Evolutionary conservation across 2,797 vertebrate species (phyloP).

Genomic region (Atherinosoma microstoma): DNA sequence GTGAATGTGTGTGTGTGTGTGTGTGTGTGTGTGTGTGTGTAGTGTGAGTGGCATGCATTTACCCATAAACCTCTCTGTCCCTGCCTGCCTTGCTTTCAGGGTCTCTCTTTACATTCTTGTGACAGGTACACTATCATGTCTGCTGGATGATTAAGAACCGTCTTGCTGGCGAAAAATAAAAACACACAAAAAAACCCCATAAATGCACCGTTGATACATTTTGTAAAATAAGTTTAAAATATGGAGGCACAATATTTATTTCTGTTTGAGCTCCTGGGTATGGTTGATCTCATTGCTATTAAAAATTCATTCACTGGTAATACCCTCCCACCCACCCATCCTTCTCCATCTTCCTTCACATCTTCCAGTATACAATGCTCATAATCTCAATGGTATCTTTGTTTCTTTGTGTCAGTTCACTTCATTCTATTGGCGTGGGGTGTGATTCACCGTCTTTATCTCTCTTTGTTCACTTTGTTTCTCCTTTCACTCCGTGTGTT

Average conservation of each 20-base stretch:
- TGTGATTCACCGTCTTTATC: slow-evolving; percentile 64
- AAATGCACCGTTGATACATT: slow-evolving; percentile 27
- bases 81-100: slow-evolving; percentile 60
- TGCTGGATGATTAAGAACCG: slow-evolving; percentile 66
- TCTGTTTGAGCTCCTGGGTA: slow-evolving; percentile 64
- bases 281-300: slow-evolving; percentile 63
- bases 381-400: slow-evolving; percentile 67
- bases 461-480: slow-evolving; percentile 69
- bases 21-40: too few species aligned
- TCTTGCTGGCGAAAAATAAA: not conserved
- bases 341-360: slow-evolving; percentile 40
- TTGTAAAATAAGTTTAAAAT: slow-evolving; percentile 54
- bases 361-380: slow-evolving; percentile 35
- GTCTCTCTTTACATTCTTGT: slow-evolving; percentile 46
- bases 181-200: too few species aligned
- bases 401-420: slow-evolving; percentile 71
- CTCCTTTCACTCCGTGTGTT: slow-evolving; percentile 55
- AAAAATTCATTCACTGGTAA: slow-evolving; percentile 70
- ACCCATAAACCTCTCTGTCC: slow-evolving; percentile 68
- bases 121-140: slow-evolving; percentile 63
- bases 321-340: slow-evolving; percentile 64
- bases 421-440: slow-evolving; percentile 66
- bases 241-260: slow-evolving; percentile 61
- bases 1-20: slow-evolving; percentile 44
- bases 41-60: slow-evolving; percentile 63